Evolutionary conservation across 2,797 vertebrate species (phyloP), one percentile per base, ranked within the genome.

Genomic region (Pristis pectinata): DNA sequence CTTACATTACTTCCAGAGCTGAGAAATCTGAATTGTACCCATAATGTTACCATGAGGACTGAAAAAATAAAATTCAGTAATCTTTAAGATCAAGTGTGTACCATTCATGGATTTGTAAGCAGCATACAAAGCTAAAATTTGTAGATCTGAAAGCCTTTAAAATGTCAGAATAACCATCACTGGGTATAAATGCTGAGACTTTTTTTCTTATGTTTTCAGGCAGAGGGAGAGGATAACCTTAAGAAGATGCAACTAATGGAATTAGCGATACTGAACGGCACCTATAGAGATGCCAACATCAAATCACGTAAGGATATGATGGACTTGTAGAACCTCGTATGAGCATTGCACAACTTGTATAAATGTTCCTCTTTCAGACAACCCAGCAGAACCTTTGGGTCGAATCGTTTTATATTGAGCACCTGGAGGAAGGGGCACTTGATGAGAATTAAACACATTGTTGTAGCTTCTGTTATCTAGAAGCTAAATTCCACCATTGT

Each of bases 191-290:
- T 93, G 41, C 30, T 74, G 70, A 19, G 49, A 87, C 49, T 59
- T 59, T 87, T 94, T 74, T 76, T n/a, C 5, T 5, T 94, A 41
- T 94, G 92, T 95, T 83, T 13, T 0, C 95, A 99, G 99, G 99
- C 99, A 56, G 99, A 99, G 97, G 99, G 99, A 95, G 99, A 99
- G 97, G 99, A 99, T 98, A 99, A 98, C 97, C 98, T 99, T 97
- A 99, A 99, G 97, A 99, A 99, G 97, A 99, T 99, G 98, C 99
- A 99, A 97, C 97, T 99, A 97, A 99, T 99, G 99, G 99, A 99
- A 97, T 98, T 99, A 95, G 99, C 99, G 95, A 99, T 99, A 96
- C 98, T 99, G 96, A 99, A 99, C 56, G 99, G 99, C 97, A 99
- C 99, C 95, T 99, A 99, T 97, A 98, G 99, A 97, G 99, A 99